A percentile compares a stretch with the other conserved stretches of the same genome.
Evolutionary conservation across 1,140 invertebrate genomes (phyloP).

Genomic region (Bombus waltoni): DNA sequence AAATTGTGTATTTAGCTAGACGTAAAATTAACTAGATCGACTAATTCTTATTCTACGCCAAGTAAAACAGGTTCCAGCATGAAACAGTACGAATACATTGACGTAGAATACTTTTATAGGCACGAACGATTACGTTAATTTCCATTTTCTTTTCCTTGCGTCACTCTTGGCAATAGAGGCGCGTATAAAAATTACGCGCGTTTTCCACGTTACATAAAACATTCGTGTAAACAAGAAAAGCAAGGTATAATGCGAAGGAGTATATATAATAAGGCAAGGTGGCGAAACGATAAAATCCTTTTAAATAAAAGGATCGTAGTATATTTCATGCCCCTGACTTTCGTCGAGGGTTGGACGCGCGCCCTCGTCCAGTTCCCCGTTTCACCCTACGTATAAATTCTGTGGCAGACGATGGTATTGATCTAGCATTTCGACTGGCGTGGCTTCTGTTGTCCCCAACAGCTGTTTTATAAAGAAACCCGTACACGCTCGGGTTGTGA

Average conservation of each 20-base stretch:
- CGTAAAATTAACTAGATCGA: background rate
- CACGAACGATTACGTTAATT: constrained; percentile 24
- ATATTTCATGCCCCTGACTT: background rate
- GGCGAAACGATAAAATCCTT: background rate
- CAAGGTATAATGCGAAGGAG: background rate
- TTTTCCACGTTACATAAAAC: constrained; percentile 12
- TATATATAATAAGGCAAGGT: too few relatives aligned
- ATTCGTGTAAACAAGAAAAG: background rate
- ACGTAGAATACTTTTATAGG: constrained; percentile 20
- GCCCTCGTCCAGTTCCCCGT: constrained; percentile 12
- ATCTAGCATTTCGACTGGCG: constrained; percentile 59
- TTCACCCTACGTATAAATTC: constrained; percentile 38
- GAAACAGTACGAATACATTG: background rate
- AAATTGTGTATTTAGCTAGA: background rate
- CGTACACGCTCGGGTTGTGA: constrained; percentile 45
- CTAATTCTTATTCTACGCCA: background rate
- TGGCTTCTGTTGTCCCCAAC: constrained; percentile 67
- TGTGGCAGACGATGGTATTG: constrained; percentile 60
- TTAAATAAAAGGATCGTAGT: background rate
- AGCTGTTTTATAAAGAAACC: constrained; percentile 70
- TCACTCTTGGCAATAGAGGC: constrained; percentile 4
- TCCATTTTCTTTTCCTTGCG: constrained; percentile 39
- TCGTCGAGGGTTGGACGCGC: constrained; percentile 13
- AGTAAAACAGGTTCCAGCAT: constrained; percentile 8
- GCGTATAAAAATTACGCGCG: constrained; percentile 2